Base-by-base conservation (phyloP, 92 coral and sea anemone genomes). In the Porites rus region DNA sequence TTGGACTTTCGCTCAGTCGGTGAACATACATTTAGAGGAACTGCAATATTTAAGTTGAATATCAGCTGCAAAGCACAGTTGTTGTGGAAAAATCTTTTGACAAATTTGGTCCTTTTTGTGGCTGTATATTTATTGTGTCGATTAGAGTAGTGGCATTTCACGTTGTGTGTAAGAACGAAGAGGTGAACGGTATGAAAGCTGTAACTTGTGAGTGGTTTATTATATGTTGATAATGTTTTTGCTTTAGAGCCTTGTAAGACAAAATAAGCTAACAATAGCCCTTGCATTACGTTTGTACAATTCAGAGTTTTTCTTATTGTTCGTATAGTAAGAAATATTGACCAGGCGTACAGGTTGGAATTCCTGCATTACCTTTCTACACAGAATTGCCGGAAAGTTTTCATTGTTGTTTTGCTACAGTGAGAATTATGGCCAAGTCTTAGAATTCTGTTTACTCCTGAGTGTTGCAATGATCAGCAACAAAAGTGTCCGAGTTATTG, bases 91-190 rank as follows among this genome's bases (percentile, higher is more conserved):
- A 76, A n/a, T 68, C 16, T 11, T 7, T 17, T 10, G 21, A 22
- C 63, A 65, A 46, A 53, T 64, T 17, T 24, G 75, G 11, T 80
- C n/a, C 56, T 53, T 69, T 31, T 54, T 7, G 67, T 81, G 68
- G 70, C 71, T 19, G 64, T 81, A 0, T 56, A 50, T 77, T 80
- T 80, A 69, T 79, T 80, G 66, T 51, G 19, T 65, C 21, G 13
- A 51, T 51, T 10, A 17, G 46, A 17, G 79, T 13, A 51, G 13
- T 10, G 2, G 24, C 7, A 9, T 51, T 1, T 12, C 17, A 3
- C 22, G 2, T 25, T 8, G 80, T 14, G 80, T 60, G 54, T 62
- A 9, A 58, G n/a, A 16, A n/a, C 66, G n/a, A 62, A 62, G 66
- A 16, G n/a, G 9, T 62, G 6, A 62, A 62, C 12, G 61, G 16